Conservation (phyloP, 2,797 vertebrate species). For the Chaunax sp. region DNA sequence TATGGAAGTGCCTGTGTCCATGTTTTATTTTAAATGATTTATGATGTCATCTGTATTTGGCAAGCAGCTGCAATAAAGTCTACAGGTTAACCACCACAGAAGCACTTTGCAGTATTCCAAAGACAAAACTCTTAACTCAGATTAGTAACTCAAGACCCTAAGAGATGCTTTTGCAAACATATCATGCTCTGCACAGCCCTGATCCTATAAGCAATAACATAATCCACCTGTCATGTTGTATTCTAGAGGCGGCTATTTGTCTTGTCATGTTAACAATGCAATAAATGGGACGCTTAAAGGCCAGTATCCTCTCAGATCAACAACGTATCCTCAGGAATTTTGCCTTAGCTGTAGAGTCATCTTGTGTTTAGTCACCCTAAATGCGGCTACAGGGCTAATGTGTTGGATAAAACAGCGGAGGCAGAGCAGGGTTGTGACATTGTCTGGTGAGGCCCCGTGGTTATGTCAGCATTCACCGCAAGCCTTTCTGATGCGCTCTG, state of each 20-base stretch:
- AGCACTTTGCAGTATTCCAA: slow-evolving; percentile 25
- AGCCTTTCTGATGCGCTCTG: slow-evolving; percentile 26
- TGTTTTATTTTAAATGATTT: no score
- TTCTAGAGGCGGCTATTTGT: slow-evolving; percentile 53
- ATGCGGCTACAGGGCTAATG: slow-evolving; percentile 39
- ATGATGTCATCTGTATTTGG: slow-evolving; percentile 11
- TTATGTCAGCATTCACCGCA: slow-evolving; percentile 55
- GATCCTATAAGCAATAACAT: slow-evolving; percentile 31
- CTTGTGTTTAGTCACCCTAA: slow-evolving; percentile 63
- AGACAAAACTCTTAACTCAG: slow-evolving; percentile 26
- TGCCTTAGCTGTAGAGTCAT: slow-evolving; percentile 50
- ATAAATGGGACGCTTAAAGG: slow-evolving; percentile 43
- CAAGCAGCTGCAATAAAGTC: slow-evolving; percentile 13
- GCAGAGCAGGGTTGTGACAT: slow-evolving; percentile 56
- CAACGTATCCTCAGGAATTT: slow-evolving; percentile 41
- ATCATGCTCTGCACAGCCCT: no score
- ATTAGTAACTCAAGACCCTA: not conserved
- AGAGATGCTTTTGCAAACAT: no score
- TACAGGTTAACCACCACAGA: slow-evolving; percentile 11
- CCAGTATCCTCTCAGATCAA: slow-evolving; percentile 48
- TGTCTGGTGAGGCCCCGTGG: slow-evolving; percentile 53
- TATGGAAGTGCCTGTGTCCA: no score
- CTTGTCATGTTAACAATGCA: slow-evolving; percentile 57
- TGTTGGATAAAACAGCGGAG: slow-evolving; percentile 64
- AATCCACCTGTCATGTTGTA: slow-evolving; percentile 51